phyloP scores from a whole-genome alignment of 30 jellyfish, hydroid and myxozoan genomes.

The Hydra vulgaris region DNA sequence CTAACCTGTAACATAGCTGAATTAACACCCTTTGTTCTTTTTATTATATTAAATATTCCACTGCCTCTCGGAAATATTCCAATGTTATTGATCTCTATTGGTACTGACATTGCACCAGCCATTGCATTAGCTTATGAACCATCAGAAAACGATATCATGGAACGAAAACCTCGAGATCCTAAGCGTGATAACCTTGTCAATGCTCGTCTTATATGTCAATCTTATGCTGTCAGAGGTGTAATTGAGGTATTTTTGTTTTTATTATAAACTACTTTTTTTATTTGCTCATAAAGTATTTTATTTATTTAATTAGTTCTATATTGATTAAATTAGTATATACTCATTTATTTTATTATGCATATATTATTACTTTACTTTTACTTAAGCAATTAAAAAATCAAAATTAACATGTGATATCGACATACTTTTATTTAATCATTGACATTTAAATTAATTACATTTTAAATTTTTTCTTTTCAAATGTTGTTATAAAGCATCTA shows the following conservation, averaged over 20 bases:
- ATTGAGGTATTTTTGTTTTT: conserved; percentile 43
- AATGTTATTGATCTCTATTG: conserved; percentile 87
- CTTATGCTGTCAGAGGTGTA: conserved; percentile 89
- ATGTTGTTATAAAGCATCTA: no score
- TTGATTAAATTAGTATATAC: no score
- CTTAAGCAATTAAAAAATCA: no score
- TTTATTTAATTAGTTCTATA: no score
- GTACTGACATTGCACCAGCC: conserved; percentile 98
- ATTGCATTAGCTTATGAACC: conserved; percentile 92
- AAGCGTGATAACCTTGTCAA: conserved; percentile 82
- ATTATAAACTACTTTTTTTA: no score
- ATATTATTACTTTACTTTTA: no score
- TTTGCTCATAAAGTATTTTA: no score
- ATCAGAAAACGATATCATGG: conserved; percentile 97
- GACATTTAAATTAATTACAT: no score
- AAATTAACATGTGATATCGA: no score
- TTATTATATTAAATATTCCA: conserved; percentile 81
- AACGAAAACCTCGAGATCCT: conserved; percentile 96
- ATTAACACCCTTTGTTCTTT: conserved; percentile 86
- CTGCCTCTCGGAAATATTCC: conserved; percentile 97
- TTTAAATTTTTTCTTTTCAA: no score
- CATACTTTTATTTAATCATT: no score
- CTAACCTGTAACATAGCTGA: conserved; percentile 98
- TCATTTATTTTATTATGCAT: no score
- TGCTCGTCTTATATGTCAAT: conserved; percentile 78